Evolutionary conservation across 2,797 vertebrate genomes (phyloP), one percentile per base, ranked within the genome.

Genomic region (Steatocranus sp.): DNA sequence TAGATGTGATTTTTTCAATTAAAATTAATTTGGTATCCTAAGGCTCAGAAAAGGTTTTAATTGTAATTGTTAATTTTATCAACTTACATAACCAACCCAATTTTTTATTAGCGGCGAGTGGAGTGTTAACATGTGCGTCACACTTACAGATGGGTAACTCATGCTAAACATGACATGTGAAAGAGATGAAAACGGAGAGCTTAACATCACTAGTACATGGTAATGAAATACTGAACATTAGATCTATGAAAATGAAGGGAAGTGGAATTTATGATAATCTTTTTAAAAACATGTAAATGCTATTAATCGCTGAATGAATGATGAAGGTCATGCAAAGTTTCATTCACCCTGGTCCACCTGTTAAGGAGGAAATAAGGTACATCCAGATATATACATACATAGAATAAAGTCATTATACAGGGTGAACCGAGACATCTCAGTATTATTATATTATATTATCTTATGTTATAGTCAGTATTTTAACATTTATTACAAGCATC

Each of bases 351-450:
- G 32, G 58, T 36, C 7, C 11, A 63, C 18, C 58, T 36, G 58
- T 36, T 63, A 36, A 5, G 4, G 7, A 63, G 32, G 58, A 63
- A 20, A 36, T 63, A 36, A 20, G 58, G 58, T 63, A 1, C 18
- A 63, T 20, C 2, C 32, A 63, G 17, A 34, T 30, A 61, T 20
- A 36, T 36, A 36, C 18, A 34, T 61, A 5, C 56, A 34, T n/a
- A n/a, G 10, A 34, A 34, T 36, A 12, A 11, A 2, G 18, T 61
- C 32, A 63, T 63, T 36, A 36, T 20, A 34, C 30, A 34, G 17
- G 1, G 1, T 34, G 30, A 7, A 34, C 30, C 0, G 0, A 34
- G 9, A 58, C 4, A 58, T 34, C 30, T 32, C 30, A 58, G 27
- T 34, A 58, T 58, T 58, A 56, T 56, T 56, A 54, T 54, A 54